phyloP scores from a whole-genome alignment of 2,113 vertebrate species.

The Mionectes macconnelli region DNA sequence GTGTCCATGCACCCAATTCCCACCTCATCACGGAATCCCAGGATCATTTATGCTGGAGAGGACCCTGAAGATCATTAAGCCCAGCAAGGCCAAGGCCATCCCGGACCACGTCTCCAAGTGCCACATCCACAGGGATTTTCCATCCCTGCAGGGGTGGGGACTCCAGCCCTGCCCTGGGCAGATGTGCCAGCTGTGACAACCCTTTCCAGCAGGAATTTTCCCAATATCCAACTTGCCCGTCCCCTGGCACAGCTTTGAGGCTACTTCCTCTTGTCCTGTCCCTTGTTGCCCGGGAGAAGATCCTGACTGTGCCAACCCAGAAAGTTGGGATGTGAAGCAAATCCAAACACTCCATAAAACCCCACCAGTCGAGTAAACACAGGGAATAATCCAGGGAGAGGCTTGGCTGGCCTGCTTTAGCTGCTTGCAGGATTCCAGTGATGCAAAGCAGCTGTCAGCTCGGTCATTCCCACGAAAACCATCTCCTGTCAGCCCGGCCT shows the following conservation, averaged over 20 bases:
- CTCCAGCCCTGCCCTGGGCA: neutral
- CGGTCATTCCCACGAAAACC: neutral
- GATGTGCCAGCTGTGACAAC: neutral
- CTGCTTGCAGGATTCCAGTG: neutral
- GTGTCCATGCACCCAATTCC: neutral
- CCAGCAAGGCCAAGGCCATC: neutral
- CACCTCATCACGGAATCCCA: neutral
- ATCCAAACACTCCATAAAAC: neutral
- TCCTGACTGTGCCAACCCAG: neutral
- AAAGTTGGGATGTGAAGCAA: neutral
- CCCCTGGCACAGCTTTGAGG: neutral
- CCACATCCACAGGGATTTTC: neutral
- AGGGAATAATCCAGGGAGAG: neutral
- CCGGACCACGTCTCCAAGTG: neutral
- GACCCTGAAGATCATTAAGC: neutral
- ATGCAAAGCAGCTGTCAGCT: conserved; percentile 23
- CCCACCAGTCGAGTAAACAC: neutral
- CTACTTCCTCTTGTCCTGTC: neutral
- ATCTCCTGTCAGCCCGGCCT: neutral
- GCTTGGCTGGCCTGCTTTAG: neutral
- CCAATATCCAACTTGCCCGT: neutral
- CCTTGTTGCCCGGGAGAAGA: neutral
- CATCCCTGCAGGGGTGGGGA: neutral
- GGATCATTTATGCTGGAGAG: neutral
- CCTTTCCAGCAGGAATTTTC: neutral